Evolutionary conservation across 2,113 vertebrate genomes (phyloP).

Genomic region (Vombatus ursinus): DNA sequence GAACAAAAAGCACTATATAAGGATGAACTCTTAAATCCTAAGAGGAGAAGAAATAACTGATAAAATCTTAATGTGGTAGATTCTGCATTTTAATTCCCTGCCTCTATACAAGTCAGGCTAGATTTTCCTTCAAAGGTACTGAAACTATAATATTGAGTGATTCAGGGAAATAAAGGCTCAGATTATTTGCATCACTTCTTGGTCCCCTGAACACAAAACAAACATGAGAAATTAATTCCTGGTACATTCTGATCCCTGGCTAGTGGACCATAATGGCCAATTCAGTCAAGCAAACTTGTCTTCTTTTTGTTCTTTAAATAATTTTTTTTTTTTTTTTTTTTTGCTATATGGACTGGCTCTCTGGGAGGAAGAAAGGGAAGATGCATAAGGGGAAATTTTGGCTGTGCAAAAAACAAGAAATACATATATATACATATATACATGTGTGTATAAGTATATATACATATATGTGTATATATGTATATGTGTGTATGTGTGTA

Average conservation of each 20-base stretch:
- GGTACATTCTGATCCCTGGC: not conserved
- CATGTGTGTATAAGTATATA: too few species aligned
- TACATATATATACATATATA: too few species aligned
- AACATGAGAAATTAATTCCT: not conserved
- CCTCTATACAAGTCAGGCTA: not conserved
- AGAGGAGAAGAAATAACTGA: too few species aligned
- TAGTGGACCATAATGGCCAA: not conserved
- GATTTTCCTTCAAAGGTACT: not conserved
- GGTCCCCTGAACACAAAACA: not conserved
- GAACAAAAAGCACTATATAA: too few species aligned
- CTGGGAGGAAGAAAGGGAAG: not conserved
- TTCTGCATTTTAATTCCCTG: not conserved
- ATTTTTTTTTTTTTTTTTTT: too few species aligned
- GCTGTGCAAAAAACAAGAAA: not conserved
- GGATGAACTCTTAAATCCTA: too few species aligned
- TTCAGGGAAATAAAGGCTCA: not conserved
- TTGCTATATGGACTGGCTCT: not conserved
- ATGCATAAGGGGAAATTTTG: not conserved
- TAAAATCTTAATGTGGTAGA: not conserved
- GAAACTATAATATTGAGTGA: not conserved
- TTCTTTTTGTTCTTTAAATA: not conserved
- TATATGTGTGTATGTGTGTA: accelerated
- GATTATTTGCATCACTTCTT: not conserved
- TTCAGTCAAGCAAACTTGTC: not conserved
- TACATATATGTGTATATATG: too few species aligned